Base-by-base conservation (phyloP, 1,140 invertebrate genomes). In the Drosophila trapezifrons region DNA sequence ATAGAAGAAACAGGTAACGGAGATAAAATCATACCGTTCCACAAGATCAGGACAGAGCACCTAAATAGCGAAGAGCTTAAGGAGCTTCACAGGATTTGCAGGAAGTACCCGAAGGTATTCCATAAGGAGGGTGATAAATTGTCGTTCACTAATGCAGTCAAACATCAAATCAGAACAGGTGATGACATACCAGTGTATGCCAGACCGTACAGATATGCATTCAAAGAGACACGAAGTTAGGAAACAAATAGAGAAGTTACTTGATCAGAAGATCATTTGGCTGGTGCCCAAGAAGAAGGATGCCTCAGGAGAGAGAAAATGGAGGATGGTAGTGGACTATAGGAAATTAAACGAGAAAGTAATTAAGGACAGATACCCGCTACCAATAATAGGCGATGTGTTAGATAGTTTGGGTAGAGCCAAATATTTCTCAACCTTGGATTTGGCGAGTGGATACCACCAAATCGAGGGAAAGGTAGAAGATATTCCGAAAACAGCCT, bases 161-260 rank as follows among this genome's bases (percentile, higher is more conserved):
- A 49, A 17, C 47, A 27, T 9, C 13, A 37, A 37, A 15, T 37
- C 1, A 37, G 35, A 37, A 37, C 35, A 9, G 10, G 4, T 10
- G 35, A 37, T 3, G 35, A 37, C 35, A 37, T 37, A 10, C 35
- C 35, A 3, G 5, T 37, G 13, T 37, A 37, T 3, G 35, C 13
- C 5, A 37, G 35, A 3, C 35, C 35, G 13, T 13, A 37, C 10
- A 37, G 35, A 6, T 37, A 37, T 37, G 35, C 46, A 13, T 49
- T 49, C 13, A 49, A 29, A 20, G 46, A 49, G 46, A 8, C 46
- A 49, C 8, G 22, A 49, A n/a, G 46, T 27, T 3, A 49, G 25
- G n/a, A 15, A 6, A 3, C 46, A 49, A 6, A 0, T 49, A 49
- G 46, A 25, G 10, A 46, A 46, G 20, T 13, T 25, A 13, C 3